Evolutionary conservation across 2,113 vertebrate species (phyloP).

Genomic region (Triplophysa dalaica): DNA sequence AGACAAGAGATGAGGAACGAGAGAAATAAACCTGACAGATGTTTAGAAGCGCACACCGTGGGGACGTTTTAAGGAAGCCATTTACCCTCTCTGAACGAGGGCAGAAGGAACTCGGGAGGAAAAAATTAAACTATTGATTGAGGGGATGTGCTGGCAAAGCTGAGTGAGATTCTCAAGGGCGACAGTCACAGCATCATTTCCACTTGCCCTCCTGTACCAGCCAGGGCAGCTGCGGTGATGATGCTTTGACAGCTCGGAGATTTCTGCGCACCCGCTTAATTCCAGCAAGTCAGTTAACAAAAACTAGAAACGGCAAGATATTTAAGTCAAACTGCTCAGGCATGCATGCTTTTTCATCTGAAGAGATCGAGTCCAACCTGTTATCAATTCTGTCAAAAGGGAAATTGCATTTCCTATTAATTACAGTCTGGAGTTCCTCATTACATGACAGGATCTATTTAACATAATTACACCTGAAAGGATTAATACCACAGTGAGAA

Average conservation of each 20-base stretch:
- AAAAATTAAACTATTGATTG: constrained; percentile 7
- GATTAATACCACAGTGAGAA: constrained; percentile 4
- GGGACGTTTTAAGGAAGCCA: constrained; percentile 39
- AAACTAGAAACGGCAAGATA: background rate
- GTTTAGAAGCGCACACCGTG: constrained; percentile 27
- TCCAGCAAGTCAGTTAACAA: background rate
- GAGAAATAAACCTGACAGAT: background rate
- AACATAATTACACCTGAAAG: constrained; percentile 9
- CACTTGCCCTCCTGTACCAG: constrained; percentile 18
- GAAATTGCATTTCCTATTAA: background rate
- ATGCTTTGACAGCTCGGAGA: constrained; percentile 23
- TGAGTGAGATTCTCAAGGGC: background rate
- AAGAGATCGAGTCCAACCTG: background rate
- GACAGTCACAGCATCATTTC: background rate
- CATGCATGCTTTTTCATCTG: background rate
- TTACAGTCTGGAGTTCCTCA: background rate
- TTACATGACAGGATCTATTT: constrained; percentile 18
- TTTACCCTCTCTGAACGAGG: constrained; percentile 24
- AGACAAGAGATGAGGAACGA: background rate
- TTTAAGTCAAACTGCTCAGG: too few relatives aligned
- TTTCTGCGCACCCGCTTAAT: constrained; percentile 14
- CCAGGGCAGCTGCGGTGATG: constrained; percentile 2
- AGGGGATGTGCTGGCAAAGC: background rate
- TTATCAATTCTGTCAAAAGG: constrained; percentile 7
- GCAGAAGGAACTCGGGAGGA: background rate